Percentiles rank a stretch among this genome's conserved stretches.
Conservation (phyloP, 1,140 invertebrate genomes). For the Solenopsis invicta region DNA sequence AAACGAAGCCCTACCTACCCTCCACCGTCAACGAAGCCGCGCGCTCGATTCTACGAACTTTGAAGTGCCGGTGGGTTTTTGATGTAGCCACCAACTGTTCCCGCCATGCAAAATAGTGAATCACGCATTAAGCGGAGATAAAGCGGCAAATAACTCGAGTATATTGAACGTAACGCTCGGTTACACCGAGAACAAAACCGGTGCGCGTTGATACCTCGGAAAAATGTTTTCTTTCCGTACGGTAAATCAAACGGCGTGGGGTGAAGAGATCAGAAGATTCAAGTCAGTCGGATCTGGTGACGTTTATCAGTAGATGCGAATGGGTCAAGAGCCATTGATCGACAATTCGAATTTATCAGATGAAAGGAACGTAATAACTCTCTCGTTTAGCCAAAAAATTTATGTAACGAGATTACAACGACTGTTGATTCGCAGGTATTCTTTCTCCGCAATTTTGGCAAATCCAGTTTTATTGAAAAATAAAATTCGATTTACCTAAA, state of each 20-base stretch:
- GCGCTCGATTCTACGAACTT: constrained; percentile 79
- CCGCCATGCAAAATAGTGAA: constrained; percentile 85
- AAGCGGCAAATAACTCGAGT: constrained; percentile 68
- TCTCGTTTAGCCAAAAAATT: not conserved
- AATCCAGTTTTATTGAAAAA: not conserved
- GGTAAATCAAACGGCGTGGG: not conserved
- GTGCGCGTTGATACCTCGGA: constrained; percentile 15
- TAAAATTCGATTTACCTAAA: not conserved
- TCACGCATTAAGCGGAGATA: constrained; percentile 81
- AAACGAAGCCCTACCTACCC: constrained; percentile 71
- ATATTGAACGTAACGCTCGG: constrained; percentile 60
- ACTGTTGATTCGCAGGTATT: not conserved
- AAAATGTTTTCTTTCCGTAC: constrained; percentile 40
- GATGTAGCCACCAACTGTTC: constrained; percentile 87
- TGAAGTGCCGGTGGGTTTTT: constrained; percentile 85
- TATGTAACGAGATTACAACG: not conserved
- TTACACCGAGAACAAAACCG: constrained; percentile 45
- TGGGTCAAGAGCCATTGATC: not conserved
- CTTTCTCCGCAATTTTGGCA: not conserved
- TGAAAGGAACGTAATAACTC: not conserved
- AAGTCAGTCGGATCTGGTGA: not conserved
- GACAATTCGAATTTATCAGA: not conserved
- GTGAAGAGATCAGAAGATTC: not conserved
- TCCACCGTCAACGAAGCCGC: constrained; percentile 52
- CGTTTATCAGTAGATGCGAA: not conserved